Percentiles rank a stretch among this genome's conserved stretches.
Evolutionary conservation across 2,113 vertebrate genomes (phyloP).

Genomic region (Chaenocephalus aceratus): DNA sequence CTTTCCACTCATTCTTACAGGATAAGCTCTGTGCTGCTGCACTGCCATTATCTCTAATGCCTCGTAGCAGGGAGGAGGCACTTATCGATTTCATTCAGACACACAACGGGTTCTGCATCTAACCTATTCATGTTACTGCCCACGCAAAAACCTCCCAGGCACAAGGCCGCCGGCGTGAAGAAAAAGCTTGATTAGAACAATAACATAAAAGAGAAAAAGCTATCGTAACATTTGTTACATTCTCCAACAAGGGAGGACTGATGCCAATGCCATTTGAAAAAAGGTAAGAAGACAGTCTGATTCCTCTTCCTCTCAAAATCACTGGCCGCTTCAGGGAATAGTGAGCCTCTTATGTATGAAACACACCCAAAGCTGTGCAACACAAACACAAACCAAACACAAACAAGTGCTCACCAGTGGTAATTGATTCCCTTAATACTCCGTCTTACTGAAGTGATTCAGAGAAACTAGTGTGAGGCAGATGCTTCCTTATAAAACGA

Average conservation of each 20-base stretch:
- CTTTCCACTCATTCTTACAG: slow-evolving; percentile 30
- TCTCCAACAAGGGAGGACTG: background rate
- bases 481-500: background rate
- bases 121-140: slow-evolving; percentile 23
- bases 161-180: background rate
- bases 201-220: background rate
- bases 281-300: background rate
- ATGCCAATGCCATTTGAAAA: background rate
- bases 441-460: background rate
- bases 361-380: background rate
- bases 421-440: background rate
- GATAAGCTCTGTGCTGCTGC: slow-evolving; percentile 23
- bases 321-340: background rate
- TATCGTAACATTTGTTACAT: background rate
- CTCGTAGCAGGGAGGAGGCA: slow-evolving; percentile 9
- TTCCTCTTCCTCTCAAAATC: slow-evolving; percentile 20
- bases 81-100: slow-evolving; percentile 36
- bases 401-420: background rate
- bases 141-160: slow-evolving; percentile 20
- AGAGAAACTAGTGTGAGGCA: background rate
- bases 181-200: background rate
- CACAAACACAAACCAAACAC: background rate
- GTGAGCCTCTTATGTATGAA: background rate
- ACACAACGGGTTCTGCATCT: background rate
- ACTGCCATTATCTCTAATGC: slow-evolving; percentile 30